These are phyloP conservation scores for Brachyopa scutellaris DNA, from an alignment of 2,888 invertebrate genomes.

Conservation along the genomic window DNA sequence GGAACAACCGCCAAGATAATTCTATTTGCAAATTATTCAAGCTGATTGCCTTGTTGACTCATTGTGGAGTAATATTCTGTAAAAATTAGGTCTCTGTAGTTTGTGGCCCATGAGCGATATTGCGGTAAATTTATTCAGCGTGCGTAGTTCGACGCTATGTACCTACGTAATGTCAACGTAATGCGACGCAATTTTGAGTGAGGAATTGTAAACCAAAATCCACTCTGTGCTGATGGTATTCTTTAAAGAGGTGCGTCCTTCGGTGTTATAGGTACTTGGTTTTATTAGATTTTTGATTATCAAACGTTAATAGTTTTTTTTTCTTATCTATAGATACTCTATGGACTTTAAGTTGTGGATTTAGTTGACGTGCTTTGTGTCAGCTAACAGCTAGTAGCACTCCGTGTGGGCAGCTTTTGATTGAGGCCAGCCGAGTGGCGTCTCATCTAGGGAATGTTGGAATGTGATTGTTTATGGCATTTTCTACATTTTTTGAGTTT, in stretches of 20 bases:
- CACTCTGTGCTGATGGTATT: background rate
- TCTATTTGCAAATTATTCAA: constrained; percentile 45
- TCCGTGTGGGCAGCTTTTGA: constrained; percentile 23
- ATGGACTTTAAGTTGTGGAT: constrained; percentile 17
- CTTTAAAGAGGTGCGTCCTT: constrained; percentile 30
- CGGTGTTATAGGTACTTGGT: background rate
- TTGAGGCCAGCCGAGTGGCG: constrained; percentile 32
- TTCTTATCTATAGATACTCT: constrained; percentile 24
- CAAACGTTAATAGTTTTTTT: constrained; percentile 16
- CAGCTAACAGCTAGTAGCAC: too few species aligned
- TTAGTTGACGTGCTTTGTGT: constrained; percentile 42
- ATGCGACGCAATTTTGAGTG: constrained; percentile 40
- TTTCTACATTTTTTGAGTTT: background rate
- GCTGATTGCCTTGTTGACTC: constrained; percentile 37
- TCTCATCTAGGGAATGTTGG: constrained; percentile 16
- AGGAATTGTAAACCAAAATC: constrained; percentile 1
- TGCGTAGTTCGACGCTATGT: constrained; percentile 23
- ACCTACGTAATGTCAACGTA: constrained; percentile 11
- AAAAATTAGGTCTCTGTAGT: too few species aligned
- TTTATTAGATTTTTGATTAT: constrained; percentile 50
- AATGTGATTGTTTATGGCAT: constrained; percentile 25
- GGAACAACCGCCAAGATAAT: constrained; percentile 29
- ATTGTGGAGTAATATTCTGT: constrained; percentile 7
- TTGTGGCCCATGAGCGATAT: background rate
- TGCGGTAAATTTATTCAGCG: constrained; percentile 15